Evolutionary conservation across 2,888 invertebrate species (phyloP).

Genomic region (Plutella xylostella): DNA sequence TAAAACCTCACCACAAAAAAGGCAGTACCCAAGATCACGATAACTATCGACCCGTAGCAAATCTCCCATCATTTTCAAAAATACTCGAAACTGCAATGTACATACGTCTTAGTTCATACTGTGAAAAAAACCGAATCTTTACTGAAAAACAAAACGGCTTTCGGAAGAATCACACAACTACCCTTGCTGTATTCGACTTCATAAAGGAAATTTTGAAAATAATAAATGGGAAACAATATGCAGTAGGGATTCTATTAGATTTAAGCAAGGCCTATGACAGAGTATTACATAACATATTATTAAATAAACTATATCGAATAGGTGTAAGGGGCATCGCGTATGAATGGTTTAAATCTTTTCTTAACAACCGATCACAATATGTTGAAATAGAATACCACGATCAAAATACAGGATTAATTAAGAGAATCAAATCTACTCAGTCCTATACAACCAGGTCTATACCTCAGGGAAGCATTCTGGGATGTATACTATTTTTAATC

Average conservation of each 20-base stretch:
- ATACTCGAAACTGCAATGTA: conserved; percentile 14
- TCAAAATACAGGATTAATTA: too few relatives aligned
- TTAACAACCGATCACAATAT: neutral
- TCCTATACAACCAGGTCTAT: too few relatives aligned
- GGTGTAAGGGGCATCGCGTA: conserved; percentile 9
- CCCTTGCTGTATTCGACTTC: conserved; percentile 9
- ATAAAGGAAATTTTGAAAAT: neutral
- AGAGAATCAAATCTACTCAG: too few relatives aligned
- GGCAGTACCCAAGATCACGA: conserved; percentile 5
- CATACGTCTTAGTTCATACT: conserved; percentile 11
- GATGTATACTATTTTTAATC: too few relatives aligned
- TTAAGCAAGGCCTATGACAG: neutral
- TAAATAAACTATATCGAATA: conserved; percentile 12
- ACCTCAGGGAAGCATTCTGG: too few relatives aligned
- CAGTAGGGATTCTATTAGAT: neutral
- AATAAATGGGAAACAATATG: neutral
- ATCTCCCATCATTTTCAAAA: conserved; percentile 13
- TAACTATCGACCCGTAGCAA: conserved; percentile 15
- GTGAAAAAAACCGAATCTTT: conserved; percentile 14
- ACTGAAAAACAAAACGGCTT: conserved; percentile 15
- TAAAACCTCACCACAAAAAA: conserved; percentile 9
- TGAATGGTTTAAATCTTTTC: conserved; percentile 13
- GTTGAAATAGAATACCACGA: too few relatives aligned
- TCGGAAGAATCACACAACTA: conserved; percentile 12
- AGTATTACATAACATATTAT: conserved; percentile 10